phyloP scores from a whole-genome alignment of 2,888 invertebrate genomes.

The Euclidia mi region DNA sequence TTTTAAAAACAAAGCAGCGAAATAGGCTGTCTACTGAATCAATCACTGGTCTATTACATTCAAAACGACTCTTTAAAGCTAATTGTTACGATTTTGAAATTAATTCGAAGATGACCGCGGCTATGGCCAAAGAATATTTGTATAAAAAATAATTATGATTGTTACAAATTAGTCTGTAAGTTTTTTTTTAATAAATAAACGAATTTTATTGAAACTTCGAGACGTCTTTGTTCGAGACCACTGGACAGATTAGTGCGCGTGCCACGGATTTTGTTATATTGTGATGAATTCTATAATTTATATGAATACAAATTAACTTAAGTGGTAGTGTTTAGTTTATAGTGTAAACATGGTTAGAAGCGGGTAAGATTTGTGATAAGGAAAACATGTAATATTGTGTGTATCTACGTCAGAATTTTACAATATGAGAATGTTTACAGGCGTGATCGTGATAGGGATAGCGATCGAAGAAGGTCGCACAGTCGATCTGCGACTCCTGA shows the following conservation, averaged over 20 bases:
- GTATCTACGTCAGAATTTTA: not conserved
- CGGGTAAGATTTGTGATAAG: constrained; percentile 70
- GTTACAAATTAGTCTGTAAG: no score
- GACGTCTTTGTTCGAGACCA: no score
- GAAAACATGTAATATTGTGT: not conserved
- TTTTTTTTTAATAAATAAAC: no score
- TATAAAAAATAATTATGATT: no score
- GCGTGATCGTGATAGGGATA: constrained; percentile 82
- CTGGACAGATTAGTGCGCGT: constrained; percentile 45
- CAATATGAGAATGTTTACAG: constrained; percentile 59
- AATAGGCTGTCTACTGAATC: no score
- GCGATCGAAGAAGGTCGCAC: constrained; percentile 89
- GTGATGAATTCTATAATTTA: constrained; percentile 17
- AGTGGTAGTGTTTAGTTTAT: constrained; percentile 34
- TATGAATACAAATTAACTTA: constrained; percentile 21
- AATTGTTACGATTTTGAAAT: no score
- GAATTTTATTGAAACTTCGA: no score
- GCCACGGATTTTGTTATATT: constrained; percentile 28
- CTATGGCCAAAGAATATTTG: no score
- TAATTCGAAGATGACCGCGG: no score
- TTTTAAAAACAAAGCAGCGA: no score
- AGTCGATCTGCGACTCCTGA: constrained; percentile 91
- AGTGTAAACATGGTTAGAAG: constrained; percentile 75
- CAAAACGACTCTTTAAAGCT: no score
- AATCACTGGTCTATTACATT: no score